Evolutionary conservation across 2,113 vertebrate genomes (phyloP), one percentile per base, ranked within the genome.

Genomic region (Nematolebias whitei): DNA sequence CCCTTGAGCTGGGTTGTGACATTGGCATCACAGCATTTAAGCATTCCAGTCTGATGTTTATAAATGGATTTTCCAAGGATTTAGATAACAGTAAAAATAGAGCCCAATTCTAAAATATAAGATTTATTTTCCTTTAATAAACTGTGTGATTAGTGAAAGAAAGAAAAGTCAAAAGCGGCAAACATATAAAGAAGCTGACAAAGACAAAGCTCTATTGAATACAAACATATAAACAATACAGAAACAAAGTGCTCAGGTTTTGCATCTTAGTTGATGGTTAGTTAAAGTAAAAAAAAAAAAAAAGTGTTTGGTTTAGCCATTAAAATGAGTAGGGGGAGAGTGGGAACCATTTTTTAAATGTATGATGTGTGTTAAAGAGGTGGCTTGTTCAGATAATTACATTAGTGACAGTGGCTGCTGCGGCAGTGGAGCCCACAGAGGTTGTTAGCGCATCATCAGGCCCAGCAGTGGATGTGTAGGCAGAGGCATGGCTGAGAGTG

Each of bases 401-500:
- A 86, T 93, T 94, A 92, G 94, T 93, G 76, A 88, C 84, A 90
- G 91, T 87, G 87, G 90, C 83, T 81, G 90, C 74, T 65, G 87
- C 80, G 40, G 85, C 76, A 57, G 86, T 64, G 79, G 83, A 71
- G 83, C 87, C 90, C 79, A 71, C 66, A 82, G 86, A 88, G 86
- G 88, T 86, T 85, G 92, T 93, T 93, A 93, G 86, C 84, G 84
- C 85, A 61, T 90, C 88, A 35, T 89, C 87, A 76, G 85, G 87
- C 90, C 91, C 93, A 87, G 92, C 92, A 73, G 93, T 93, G 90
- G 92, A 90, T 74, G 89, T 74, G 82, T 79, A 89, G 72, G 92
- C 78, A 70, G 95, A 95, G 88, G 90, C 92, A 82, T 93, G 93
- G 93, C 93, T 95, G 93, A 93, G 85, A 74, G 93, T 93, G 85